phyloP scores from a whole-genome alignment of 1,140 invertebrate genomes.

The Mizuhopecten yessoensis region DNA sequence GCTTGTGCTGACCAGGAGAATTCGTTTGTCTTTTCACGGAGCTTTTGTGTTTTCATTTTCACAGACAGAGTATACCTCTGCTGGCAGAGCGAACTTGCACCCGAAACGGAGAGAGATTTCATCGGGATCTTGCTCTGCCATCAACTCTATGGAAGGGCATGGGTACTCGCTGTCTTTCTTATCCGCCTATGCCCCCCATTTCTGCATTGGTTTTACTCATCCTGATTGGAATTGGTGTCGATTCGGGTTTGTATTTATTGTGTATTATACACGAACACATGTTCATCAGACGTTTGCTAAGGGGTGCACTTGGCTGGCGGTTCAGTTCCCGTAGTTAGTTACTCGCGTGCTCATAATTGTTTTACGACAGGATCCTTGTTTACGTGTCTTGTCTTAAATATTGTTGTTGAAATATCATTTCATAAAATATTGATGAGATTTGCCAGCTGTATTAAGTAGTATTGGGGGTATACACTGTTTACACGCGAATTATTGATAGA shows the following conservation, averaged over 20 bases:
- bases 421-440: not conserved
- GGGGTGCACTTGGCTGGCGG: constrained; percentile 40
- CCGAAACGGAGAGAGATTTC: constrained; percentile 45
- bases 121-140: constrained; percentile 59
- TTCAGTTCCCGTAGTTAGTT: not conserved
- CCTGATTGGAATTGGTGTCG: constrained; percentile 55
- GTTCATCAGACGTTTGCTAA: constrained; percentile 24
- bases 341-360: not conserved
- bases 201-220: constrained; percentile 57
- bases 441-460: not conserved
- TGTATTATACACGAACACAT: constrained; percentile 30
- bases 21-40: constrained; percentile 65
- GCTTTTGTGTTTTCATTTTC: constrained; percentile 62
- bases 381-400: too few species aligned
- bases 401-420: too few species aligned
- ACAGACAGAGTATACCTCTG: constrained; percentile 60
- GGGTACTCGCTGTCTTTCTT: constrained; percentile 67
- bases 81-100: constrained; percentile 11
- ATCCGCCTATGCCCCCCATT: constrained; percentile 66
- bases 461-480: not conserved
- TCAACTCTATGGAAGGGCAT: constrained; percentile 71
- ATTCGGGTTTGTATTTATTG: constrained; percentile 65
- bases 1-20: constrained; percentile 41
- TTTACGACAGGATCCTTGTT: not conserved
- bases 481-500: not conserved